Base-by-base conservation (phyloP, 2,888 invertebrate species). In the Drosophila ustulata region DNA sequence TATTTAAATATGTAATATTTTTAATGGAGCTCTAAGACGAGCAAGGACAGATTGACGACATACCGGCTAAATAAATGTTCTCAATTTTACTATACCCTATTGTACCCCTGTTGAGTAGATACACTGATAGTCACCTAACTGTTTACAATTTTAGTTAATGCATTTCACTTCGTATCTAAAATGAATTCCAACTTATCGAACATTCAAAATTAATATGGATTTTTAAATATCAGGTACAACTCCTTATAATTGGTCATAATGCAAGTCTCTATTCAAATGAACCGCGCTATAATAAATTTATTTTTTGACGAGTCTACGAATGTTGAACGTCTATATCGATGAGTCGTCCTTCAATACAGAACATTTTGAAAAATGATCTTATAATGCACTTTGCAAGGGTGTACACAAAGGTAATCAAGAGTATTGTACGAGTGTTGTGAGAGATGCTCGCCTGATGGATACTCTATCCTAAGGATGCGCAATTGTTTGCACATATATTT, bases 351-450 rank as follows among this genome's bases (percentile, higher is more conserved):
- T 52, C 52, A 52, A 52, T 34, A 25, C 25, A 11, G 43, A 32
- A 45, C 13, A 52, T 34, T 25, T 5, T 61, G 59, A 51, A 45
- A 45, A 59, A 50, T 57, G 57, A 23, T 47, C 28, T 30, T 57
- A 28, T 47, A 57, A 47, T 59, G 32, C 13, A 50, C 3, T 51
- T 30, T 49, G 41, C 50, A 58, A 58, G 23, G 49, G 39, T 49
- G 32, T 18, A 7, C 11, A 34, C 23, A 34, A 18, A 37, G 34
- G 28, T 53, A 53, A 28, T 39, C 8, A 34, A 37, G 23, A 9
- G 23, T 34, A 18, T 18, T 18, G 37, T 30, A 45, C 23, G 4
- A 34, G 25, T 9, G 11, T 9, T 41, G 23, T 0, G 9, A n/a
- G 11, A 55, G n/a, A n/a, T 43, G 25, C 6, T 28, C 57, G 28